phyloP scores from a whole-genome alignment of 2,888 invertebrate species.

The Drosophila birchii region DNA sequence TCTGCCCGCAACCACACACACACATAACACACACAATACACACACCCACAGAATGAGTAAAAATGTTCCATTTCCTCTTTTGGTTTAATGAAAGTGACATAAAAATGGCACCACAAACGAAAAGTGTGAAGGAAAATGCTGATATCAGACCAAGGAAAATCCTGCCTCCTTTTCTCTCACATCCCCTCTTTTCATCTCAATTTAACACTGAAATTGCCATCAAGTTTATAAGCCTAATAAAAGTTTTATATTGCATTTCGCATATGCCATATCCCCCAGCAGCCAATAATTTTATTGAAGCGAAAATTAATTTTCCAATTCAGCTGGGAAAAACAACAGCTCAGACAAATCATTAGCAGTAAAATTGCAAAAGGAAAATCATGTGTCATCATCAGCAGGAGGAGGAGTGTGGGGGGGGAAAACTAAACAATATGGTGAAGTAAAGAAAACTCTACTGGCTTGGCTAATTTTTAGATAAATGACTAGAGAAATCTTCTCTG shows the following conservation, averaged over 20 bases:
- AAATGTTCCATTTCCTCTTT: conserved; percentile 34
- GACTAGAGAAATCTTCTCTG: conserved; percentile 48
- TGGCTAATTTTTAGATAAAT: conserved; percentile 58
- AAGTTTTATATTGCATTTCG: conserved; percentile 40
- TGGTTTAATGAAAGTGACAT: conserved; percentile 48
- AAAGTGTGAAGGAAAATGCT: conserved; percentile 3
- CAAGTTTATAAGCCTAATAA: conserved; percentile 69
- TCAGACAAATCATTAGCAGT: conserved; percentile 55
- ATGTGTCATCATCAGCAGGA: conserved; percentile 57
- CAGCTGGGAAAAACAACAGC: conserved; percentile 2
- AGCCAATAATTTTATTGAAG: conserved; percentile 37
- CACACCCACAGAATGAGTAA: neutral
- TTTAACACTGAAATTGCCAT: conserved; percentile 31
- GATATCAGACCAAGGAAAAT: conserved; percentile 6
- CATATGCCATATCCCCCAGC: conserved; percentile 6
- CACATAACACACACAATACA: neutral
- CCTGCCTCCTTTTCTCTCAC: neutral
- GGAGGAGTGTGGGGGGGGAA: conserved; percentile 8
- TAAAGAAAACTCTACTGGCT: conserved; percentile 23
- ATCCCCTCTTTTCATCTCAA: conserved; percentile 7
- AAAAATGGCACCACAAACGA: conserved; percentile 30
- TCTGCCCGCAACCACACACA: conserved; percentile 24
- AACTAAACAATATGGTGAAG: neutral
- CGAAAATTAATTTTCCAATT: conserved; percentile 69
- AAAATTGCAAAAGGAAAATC: conserved; percentile 27